These are phyloP conservation scores for Drosophila sp. DNA, from an alignment of 1,140 invertebrate species.

Conservation along the genomic window DNA sequence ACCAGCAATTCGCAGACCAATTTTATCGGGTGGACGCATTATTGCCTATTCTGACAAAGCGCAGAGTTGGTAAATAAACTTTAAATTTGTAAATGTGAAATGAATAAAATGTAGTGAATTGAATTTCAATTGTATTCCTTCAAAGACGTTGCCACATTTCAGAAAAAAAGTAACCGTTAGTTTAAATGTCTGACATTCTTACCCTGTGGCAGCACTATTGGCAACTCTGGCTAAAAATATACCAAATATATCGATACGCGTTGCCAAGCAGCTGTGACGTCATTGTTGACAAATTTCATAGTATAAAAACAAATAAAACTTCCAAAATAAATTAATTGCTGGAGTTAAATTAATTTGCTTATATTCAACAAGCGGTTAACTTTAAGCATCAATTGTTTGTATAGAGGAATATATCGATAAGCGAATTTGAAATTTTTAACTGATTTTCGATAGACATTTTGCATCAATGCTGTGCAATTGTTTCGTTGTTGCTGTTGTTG, in stretches of 20 bases:
- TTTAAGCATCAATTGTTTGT: neutral
- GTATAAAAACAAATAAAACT: neutral
- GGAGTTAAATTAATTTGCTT: no score
- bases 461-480: conserved; percentile 34
- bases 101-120: conserved; percentile 24
- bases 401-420: neutral
- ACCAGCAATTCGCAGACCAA: conserved; percentile 39
- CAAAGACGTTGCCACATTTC: no score
- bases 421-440: neutral
- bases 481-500: conserved; percentile 33
- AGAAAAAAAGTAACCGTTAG: no score
- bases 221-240: no score
- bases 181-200: no score
- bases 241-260: no score
- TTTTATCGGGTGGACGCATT: conserved; percentile 38
- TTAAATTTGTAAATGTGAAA: conserved; percentile 10
- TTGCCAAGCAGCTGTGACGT: conserved; percentile 6
- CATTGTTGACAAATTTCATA: neutral
- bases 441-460: conserved; percentile 21
- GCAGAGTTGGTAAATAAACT: conserved; percentile 50
- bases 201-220: no score
- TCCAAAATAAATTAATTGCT: neutral
- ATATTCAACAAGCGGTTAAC: neutral
- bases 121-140: neutral
- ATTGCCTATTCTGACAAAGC: conserved; percentile 47